Percentiles rank a stretch among this genome's conserved stretches.
Conservation (phyloP, 2,888 invertebrate genomes). For the Diplolepis rosae region DNA sequence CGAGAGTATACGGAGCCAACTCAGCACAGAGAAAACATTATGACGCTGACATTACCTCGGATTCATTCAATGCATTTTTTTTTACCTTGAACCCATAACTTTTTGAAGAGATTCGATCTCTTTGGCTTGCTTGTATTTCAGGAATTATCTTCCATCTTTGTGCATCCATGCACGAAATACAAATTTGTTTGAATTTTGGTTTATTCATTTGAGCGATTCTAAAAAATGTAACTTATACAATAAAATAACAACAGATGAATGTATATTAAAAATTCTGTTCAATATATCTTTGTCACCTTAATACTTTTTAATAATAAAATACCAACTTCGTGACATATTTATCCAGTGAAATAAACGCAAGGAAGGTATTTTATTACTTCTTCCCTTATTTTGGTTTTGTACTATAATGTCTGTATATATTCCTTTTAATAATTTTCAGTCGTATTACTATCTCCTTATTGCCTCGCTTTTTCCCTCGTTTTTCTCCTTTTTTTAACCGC, state of each 20-base stretch:
- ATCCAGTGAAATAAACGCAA: neutral
- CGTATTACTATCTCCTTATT: neutral
- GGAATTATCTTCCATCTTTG: neutral
- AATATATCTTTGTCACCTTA: no score
- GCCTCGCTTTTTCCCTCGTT: neutral
- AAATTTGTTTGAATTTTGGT: no score
- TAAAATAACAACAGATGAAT: no score
- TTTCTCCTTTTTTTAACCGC: neutral
- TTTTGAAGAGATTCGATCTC: neutral
- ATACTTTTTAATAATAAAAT: no score
- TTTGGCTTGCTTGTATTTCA: neutral
- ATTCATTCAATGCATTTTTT: constrained; percentile 12
- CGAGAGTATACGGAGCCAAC: neutral
- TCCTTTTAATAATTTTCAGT: neutral
- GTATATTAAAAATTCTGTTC: no score
- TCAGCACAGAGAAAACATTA: constrained; percentile 9
- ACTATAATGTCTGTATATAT: neutral
- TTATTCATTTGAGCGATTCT: no score
- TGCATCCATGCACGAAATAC: neutral
- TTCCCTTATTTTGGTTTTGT: neutral
- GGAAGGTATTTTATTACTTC: neutral
- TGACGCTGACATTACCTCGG: neutral
- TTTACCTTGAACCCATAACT: neutral
- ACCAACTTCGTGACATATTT: no score
- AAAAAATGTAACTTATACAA: no score